Percentiles rank a stretch among this genome's conserved stretches.
phyloP scores from a whole-genome alignment of 2,888 invertebrate species.

The Brachyopa scutellaris region DNA sequence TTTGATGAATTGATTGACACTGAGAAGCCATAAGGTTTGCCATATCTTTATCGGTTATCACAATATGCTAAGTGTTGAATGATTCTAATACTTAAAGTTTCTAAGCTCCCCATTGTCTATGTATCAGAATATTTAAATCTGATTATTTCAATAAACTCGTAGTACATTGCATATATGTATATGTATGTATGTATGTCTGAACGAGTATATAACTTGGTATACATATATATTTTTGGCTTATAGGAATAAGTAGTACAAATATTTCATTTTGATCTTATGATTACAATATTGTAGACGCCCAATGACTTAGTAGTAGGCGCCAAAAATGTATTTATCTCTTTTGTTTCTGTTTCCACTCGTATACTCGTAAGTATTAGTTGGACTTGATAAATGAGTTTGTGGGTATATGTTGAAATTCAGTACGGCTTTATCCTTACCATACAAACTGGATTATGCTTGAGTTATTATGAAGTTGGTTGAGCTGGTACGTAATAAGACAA shows the following conservation, averaged over 20 bases:
- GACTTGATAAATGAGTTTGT: neutral
- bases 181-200: neutral
- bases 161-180: neutral
- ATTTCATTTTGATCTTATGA: neutral
- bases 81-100: neutral
- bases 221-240: too few relatives aligned
- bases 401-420: neutral
- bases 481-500: neutral
- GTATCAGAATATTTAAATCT: neutral
- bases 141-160: neutral
- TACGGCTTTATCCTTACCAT: neutral
- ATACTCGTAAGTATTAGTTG: too few relatives aligned
- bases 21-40: neutral
- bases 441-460: neutral
- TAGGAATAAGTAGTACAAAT: too few relatives aligned
- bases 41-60: neutral
- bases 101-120: neutral
- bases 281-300: neutral
- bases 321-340: slow-evolving; percentile 1
- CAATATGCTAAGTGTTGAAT: neutral
- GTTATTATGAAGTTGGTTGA: neutral
- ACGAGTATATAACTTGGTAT: too few relatives aligned
- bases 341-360: neutral
- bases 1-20: neutral
- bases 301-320: neutral